Base-by-base conservation (phyloP, 1,140 invertebrate genomes). In the Pogonognathellus flavescens region DNA sequence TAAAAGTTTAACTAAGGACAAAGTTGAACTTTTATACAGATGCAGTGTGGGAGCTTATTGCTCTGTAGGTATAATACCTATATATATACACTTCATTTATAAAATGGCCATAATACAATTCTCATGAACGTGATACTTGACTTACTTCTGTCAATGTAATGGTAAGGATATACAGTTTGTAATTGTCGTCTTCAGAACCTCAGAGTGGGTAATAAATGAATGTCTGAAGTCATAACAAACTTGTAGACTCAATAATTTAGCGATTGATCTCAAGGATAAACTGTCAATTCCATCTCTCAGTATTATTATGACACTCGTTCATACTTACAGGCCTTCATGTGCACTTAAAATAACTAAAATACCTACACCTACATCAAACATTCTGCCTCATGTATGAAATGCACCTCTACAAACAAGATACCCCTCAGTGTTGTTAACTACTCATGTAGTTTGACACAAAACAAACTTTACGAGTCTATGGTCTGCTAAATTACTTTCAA, bases 201-300 rank as follows among this genome's bases (percentile, higher is more conserved):
- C 22, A 66, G 25, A 66, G 62, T 66, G 60, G 31, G 2, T 66
- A 66, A 66, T 66, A 66, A 66, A 66, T 66, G 62, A 20, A 66
- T 25, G 14, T 41, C 20, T 66, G 20, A 66, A 66, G 62, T 66
- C 62, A 66, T 25, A 66, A 66, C 62, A 66, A 66, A 66, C 62
- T 25, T 14, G 62, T 66, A 66, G 22, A 66, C 62, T 66, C 62
- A 66, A 66, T 66, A 66, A 66, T 25, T 66, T 66, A 66, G 62
- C 14, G 20, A 66, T 66, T 66, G 62, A 25, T 66, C 62, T 66
- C 62, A 66, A 66, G 62, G 62, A 66, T 66, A 66, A 66, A 66
- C 18, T 41, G 31, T 41, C 31, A 41, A 41, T 66, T 66, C 20
- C 62, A 66, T 25, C 62, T 22, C 60, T 66, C 25, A 66, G 22